phyloP scores from a whole-genome alignment of 2,113 vertebrate genomes.

The Lipophrys pholis region DNA sequence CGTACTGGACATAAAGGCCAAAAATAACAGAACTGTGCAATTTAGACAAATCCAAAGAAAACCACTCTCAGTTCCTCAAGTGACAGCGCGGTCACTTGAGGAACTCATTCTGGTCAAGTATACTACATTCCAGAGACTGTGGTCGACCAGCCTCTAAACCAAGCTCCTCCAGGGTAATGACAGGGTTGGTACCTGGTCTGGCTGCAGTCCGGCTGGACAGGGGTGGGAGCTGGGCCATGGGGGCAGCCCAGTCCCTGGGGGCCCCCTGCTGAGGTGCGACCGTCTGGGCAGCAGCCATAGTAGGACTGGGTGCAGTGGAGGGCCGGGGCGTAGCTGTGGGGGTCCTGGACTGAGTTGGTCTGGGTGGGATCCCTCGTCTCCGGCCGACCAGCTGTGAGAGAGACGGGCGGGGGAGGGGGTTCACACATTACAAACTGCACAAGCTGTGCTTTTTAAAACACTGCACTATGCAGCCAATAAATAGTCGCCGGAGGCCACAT shows the following conservation, averaged over 20 bases:
- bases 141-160: not conserved
- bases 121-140: no score
- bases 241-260: constrained; percentile 64
- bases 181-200: constrained; percentile 68
- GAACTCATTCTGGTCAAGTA: no score
- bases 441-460: no score
- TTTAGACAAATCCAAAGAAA: constrained; percentile 22
- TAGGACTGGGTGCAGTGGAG: constrained; percentile 74
- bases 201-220: constrained; percentile 53
- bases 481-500: no score
- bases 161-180: constrained; percentile 9
- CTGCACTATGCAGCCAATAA: no score
- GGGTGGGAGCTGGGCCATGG: not conserved
- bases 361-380: constrained; percentile 44
- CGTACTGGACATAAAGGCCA: not conserved
- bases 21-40: constrained; percentile 19
- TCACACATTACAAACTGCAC: not conserved
- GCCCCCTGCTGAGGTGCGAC: constrained; percentile 60
- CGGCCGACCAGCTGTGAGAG: constrained; percentile 40
- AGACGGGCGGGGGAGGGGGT: not conserved
- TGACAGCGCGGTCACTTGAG: constrained; percentile 3
- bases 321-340: constrained; percentile 47
- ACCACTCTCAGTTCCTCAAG: no score
- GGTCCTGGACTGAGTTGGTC: constrained; percentile 61
- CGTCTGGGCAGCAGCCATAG: constrained; percentile 76